phyloP scores from a whole-genome alignment of 2,888 invertebrate species.

The Pyrrhosoma nymphula region DNA sequence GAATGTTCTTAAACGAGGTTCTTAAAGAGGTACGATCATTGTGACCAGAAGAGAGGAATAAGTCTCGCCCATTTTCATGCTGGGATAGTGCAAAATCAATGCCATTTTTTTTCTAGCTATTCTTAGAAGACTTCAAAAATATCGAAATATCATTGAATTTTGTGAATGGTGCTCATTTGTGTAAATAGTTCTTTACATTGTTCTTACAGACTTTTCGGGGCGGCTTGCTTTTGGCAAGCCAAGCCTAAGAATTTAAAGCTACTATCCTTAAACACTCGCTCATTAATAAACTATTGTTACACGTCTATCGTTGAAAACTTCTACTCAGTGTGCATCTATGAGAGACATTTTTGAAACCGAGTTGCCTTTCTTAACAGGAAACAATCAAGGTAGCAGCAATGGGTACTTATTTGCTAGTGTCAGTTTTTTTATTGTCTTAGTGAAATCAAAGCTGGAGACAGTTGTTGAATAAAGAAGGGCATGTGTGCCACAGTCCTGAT shows the following conservation, averaged over 20 bases:
- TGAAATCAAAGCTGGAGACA: slow-evolving; percentile 26
- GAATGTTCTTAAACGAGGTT: slow-evolving; percentile 31
- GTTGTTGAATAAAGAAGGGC: slow-evolving; percentile 40
- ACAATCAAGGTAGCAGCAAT: slow-evolving; percentile 57
- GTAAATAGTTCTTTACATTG: slow-evolving; percentile 65
- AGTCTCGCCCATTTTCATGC: slow-evolving; percentile 49
- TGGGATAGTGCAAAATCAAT: slow-evolving; percentile 31
- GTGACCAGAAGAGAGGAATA: not conserved
- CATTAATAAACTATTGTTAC: slow-evolving; percentile 61
- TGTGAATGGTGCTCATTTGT: slow-evolving; percentile 64
- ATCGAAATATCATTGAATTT: slow-evolving; percentile 44
- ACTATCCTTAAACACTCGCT: slow-evolving; percentile 60
- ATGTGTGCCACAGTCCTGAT: slow-evolving; percentile 47
- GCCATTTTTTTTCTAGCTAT: slow-evolving; percentile 47
- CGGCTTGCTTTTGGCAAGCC: slow-evolving; percentile 23
- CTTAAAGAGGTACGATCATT: not conserved
- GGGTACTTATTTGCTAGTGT: slow-evolving; percentile 59
- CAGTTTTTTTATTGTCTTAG: slow-evolving; percentile 61
- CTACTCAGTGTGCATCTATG: slow-evolving; percentile 24
- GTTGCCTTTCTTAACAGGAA: slow-evolving; percentile 56
- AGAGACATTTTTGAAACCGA: slow-evolving; percentile 49
- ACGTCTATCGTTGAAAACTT: slow-evolving; percentile 54
- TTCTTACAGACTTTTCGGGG: slow-evolving; percentile 25
- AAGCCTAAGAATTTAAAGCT: slow-evolving; percentile 38
- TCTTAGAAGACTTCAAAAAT: slow-evolving; percentile 64